phyloP scores from a whole-genome alignment of 2,888 invertebrate species.

The Dasypogon diadema region DNA sequence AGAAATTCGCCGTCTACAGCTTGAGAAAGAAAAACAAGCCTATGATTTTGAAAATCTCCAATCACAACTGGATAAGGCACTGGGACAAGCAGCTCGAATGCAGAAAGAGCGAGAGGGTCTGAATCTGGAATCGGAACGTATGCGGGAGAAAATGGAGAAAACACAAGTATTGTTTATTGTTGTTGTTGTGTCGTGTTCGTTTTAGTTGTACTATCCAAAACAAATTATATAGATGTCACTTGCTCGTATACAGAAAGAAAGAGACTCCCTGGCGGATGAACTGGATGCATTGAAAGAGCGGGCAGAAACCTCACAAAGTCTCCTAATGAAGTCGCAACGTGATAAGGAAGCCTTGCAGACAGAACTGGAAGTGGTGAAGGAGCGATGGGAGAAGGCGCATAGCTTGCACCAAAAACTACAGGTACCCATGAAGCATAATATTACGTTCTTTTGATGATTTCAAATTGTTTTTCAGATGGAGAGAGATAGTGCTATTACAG shows the following conservation, averaged over 20 bases:
- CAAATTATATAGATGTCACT: slow-evolving; percentile 75
- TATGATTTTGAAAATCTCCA: slow-evolving; percentile 93
- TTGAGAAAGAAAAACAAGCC: slow-evolving; percentile 90
- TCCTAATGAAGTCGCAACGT: slow-evolving; percentile 84
- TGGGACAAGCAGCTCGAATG: slow-evolving; percentile 86
- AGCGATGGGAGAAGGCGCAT: slow-evolving; percentile 90
- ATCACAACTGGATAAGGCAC: slow-evolving; percentile 90
- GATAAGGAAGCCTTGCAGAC: slow-evolving; percentile 87
- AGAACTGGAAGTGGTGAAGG: slow-evolving; percentile 87
- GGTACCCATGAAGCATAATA: too few species aligned
- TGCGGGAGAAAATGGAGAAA: slow-evolving; percentile 90
- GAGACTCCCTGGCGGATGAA: slow-evolving; percentile 85
- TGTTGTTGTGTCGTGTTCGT: slow-evolving; percentile 54
- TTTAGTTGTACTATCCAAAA: slow-evolving; percentile 58
- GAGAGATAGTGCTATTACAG: slow-evolving; percentile 85
- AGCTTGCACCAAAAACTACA: slow-evolving; percentile 86
- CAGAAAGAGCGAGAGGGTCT: slow-evolving; percentile 91
- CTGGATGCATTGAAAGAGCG: slow-evolving; percentile 85
- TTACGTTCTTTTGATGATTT: too few species aligned
- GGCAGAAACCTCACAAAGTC: slow-evolving; percentile 83
- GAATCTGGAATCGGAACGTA: slow-evolving; percentile 85
- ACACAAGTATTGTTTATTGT: slow-evolving; percentile 75
- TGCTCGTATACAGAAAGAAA: slow-evolving; percentile 88
- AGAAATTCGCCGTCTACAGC: slow-evolving; percentile 80
- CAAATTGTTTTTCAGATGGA: slow-evolving; percentile 76